Evolutionary conservation across 1,140 invertebrate genomes (phyloP), one percentile per base, ranked within the genome.

Genomic region (Dendrolimus kikuchii): DNA sequence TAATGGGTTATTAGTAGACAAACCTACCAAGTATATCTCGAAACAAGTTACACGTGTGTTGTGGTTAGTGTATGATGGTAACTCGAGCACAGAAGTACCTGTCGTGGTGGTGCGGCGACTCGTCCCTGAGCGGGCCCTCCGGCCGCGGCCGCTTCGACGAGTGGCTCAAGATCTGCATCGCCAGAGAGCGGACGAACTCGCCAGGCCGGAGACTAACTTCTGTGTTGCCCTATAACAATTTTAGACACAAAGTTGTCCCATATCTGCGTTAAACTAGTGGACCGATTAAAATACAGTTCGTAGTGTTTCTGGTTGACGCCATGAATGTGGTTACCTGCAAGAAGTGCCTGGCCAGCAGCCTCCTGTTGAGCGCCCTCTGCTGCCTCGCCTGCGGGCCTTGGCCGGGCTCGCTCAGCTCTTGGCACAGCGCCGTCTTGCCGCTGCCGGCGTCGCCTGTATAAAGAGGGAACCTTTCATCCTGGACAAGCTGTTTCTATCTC

Each of bases 381-480:
- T 93, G 92, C 5, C 91, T 77, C 2, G 91, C 91, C 41, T 89
- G 89, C 37, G 90, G 90, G 8, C 90, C 92, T 3, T 84, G 89
- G 0, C 92, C 92, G 0, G 94, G 94, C 80, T 90, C 91, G 6
- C 92, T 92, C n/a, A 95, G 76, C 75, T 97, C 95, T 23, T 93
- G 93, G 72, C 96, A 97, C 2, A 98, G 88, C 1, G 91, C 94
- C 5, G 92, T 95, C 81, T 93, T 95, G 0, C 97, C 97, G 63
- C 95, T 96, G 23, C 97, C 97, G 0, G 96, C 93, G 3, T 95
- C 95, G 4, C 95, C 88, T 89, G 60, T 2, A 52, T 67, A 38
- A 42, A 23, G 1, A 23, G 3, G 23, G 23, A 23, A 23, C 23
- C 1, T 23, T 1, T 23, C 23, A 23, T 3, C 23, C 23, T 23